Evolutionary conservation across 2,888 invertebrate genomes (phyloP), one percentile per base, ranked within the genome.

Genomic region (Cynaeus angustus): DNA sequence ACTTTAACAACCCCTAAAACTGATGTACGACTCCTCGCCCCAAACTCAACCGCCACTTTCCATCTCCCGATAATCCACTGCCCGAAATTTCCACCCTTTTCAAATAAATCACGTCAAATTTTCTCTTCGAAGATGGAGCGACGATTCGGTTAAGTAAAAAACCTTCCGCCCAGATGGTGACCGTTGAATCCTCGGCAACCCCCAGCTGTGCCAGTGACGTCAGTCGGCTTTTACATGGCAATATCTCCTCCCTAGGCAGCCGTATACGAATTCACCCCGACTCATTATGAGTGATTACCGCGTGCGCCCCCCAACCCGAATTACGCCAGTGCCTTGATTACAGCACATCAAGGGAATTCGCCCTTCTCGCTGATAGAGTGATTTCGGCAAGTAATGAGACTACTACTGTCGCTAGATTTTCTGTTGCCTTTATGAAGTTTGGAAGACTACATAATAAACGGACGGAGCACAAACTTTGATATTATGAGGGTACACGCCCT

Each of bases 261-360:
- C 61, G 61, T 69, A 66, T 48, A 62, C 55, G 61, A 64, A 68
- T 64, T 64, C 61, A 66, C 69, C 66, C 68, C 50, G 61, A 55
- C 70, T 72, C 70, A 68, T 72, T 72, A 72, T 61, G 70, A 70
- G 72, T 72, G 68, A 72, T 72, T 72, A 72, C 70, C 58, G 55
- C 72, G 33, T 59, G 38, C 61, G 45, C 59, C 64, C 64, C 62
- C 28, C 55, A 41, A 4, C 38, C 64, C 43, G 41, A 38, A 38
- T 46, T 30, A 30, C 58, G 14, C 28, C 62, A 56, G 38, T 59
- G 66, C 59, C 66, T 66, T 70, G 65, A 66, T 53, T 66, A 59
- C 64, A 46, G 61, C 59, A 59, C 70, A 70, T 70, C 66, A 70
- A 70, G 70, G 70, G 70, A 66, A 59, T 70, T 56, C 62, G 38